Percentiles rank a stretch among this genome's conserved stretches.
Evolutionary conservation across 2,888 invertebrate species (phyloP).

Genomic region (Sacculina carcini): DNA sequence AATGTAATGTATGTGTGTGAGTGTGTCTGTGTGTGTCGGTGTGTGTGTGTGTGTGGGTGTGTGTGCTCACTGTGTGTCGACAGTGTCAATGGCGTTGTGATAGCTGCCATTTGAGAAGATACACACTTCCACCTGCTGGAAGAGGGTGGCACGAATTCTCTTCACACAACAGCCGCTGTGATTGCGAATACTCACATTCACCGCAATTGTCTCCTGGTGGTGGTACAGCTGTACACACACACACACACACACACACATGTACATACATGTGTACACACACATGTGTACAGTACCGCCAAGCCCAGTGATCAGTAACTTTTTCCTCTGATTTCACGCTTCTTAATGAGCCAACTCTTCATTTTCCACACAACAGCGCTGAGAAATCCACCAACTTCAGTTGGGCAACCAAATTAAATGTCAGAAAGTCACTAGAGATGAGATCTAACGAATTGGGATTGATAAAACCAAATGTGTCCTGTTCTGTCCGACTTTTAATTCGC

Average conservation of each 20-base stretch:
- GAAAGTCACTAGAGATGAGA: too few species aligned
- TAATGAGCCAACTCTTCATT: too few species aligned
- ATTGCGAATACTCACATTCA: slow-evolving; percentile 70
- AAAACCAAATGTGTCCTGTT: too few species aligned
- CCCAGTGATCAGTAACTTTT: not conserved
- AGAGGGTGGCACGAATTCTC: slow-evolving; percentile 74
- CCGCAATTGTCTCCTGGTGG: slow-evolving; percentile 67
- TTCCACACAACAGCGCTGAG: too few species aligned
- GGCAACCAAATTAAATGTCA: too few species aligned
- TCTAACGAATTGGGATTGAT: too few species aligned
- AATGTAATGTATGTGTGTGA: too few species aligned
- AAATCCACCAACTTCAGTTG: not conserved
- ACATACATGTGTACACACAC: not conserved
- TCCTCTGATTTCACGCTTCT: too few species aligned
- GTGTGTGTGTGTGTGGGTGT: too few species aligned
- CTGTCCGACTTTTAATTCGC: too few species aligned
- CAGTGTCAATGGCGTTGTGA: slow-evolving; percentile 56
- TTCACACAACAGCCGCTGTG: slow-evolving; percentile 88
- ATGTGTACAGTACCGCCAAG: not conserved
- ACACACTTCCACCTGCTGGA: slow-evolving; percentile 84
- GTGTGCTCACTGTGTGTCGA: slow-evolving; percentile 69
- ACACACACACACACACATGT: too few species aligned
- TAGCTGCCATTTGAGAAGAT: slow-evolving; percentile 89
- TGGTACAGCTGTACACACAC: slow-evolving; percentile 39
- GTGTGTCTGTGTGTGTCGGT: too few species aligned